Evolutionary conservation across 2,888 invertebrate genomes (phyloP).

Genomic region (Sinotaia quadrata): DNA sequence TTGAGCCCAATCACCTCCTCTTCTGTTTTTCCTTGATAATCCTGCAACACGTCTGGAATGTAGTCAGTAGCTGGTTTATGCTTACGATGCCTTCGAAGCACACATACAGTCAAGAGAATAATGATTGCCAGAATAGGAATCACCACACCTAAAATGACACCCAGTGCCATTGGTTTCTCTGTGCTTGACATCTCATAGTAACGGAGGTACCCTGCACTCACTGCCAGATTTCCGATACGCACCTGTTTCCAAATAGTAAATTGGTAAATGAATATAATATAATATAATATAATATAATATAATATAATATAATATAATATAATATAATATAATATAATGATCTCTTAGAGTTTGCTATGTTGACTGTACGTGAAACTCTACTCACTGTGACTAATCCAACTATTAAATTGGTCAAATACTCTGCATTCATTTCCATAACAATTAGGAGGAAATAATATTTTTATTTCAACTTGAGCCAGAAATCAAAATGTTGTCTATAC

Average conservation of each 20-base stretch:
- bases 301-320: no score
- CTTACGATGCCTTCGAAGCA: constrained; percentile 61
- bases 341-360: no score
- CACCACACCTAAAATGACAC: constrained; percentile 65
- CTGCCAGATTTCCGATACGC: constrained; percentile 53
- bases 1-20: constrained; percentile 59
- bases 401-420: no score
- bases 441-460: no score
- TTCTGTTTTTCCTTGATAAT: constrained; percentile 55
- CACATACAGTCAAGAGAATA: constrained; percentile 61
- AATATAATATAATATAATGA: no score
- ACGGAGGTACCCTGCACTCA: constrained; percentile 55
- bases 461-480: no score
- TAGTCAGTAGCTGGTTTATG: constrained; percentile 60
- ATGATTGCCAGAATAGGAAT: constrained; percentile 64
- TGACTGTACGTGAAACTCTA: no score
- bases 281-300: no score
- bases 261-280: no score
- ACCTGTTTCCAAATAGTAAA: constrained; percentile 46
- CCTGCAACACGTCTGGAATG: constrained; percentile 65
- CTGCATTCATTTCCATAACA: no score
- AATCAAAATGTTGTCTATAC: no score
- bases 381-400: no score
- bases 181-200: constrained; percentile 47
- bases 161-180: constrained; percentile 59